Conservation (phyloP, 2,888 invertebrate genomes). For the Agrochola macilenta region DNA sequence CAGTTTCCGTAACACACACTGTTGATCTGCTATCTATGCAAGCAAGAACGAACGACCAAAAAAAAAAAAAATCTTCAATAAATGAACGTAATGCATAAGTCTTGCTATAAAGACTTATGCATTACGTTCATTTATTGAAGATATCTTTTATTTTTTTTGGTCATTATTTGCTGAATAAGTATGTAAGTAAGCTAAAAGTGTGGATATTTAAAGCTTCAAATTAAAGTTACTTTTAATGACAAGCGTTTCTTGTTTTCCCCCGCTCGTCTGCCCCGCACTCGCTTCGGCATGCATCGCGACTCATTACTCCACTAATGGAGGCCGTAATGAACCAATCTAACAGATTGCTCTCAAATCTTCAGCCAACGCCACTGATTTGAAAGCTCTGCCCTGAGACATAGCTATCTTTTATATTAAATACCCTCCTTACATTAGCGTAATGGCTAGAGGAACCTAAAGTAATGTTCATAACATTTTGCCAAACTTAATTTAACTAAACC, state of each 20-base stretch:
- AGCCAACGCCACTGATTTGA: slow-evolving; percentile 87
- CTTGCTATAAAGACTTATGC: no score
- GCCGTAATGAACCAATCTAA: slow-evolving; percentile 90
- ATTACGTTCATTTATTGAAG: no score
- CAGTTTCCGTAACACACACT: neutral
- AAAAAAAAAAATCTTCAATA: no score
- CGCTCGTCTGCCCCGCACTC: slow-evolving; percentile 75
- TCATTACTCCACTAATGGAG: slow-evolving; percentile 90
- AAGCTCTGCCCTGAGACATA: slow-evolving; percentile 78
- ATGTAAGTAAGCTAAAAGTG: no score
- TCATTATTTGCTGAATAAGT: no score
- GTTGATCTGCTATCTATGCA: neutral
- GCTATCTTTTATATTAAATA: slow-evolving; percentile 84
- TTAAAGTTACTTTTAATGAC: no score
- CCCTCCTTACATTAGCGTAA: slow-evolving; percentile 53
- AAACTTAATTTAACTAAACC: slow-evolving; percentile 47
- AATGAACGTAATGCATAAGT: no score
- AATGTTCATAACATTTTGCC: slow-evolving; percentile 24
- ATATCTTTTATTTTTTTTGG: no score
- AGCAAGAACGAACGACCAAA: no score
- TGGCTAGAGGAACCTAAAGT: slow-evolving; percentile 29
- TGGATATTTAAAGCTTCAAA: no score
- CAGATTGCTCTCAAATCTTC: slow-evolving; percentile 90
- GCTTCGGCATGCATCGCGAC: slow-evolving; percentile 87
- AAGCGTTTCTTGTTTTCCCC: neutral